Percentiles rank a stretch among this genome's conserved stretches.
Evolutionary conservation across 1,140 invertebrate species (phyloP).

Genomic region (Dolichoris vasculosae): DNA sequence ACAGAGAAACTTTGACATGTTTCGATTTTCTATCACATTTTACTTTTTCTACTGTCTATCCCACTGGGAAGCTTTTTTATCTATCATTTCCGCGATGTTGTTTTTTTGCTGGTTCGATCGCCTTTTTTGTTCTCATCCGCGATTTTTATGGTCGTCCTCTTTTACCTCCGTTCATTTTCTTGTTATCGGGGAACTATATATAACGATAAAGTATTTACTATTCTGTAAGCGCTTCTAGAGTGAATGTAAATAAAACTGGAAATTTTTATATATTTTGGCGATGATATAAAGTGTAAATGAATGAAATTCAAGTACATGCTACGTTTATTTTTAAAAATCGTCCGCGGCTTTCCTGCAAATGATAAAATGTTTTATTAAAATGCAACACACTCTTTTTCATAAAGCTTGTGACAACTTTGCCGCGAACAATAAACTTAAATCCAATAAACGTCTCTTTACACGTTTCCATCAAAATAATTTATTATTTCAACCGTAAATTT

Average conservation of each 20-base stretch:
- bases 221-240: background rate
- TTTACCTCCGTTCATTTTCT: conserved; percentile 27
- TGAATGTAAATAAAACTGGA: conserved; percentile 15
- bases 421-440: background rate
- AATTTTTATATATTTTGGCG: background rate
- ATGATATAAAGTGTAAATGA: background rate
- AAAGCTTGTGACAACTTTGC: background rate
- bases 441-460: conserved; percentile 6
- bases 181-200: background rate
- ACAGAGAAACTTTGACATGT: conserved; percentile 44
- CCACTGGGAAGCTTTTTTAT: conserved; percentile 37
- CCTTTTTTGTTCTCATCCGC: conserved; percentile 22
- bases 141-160: conserved; percentile 39
- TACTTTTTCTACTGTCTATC: conserved; percentile 41
- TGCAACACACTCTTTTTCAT: background rate
- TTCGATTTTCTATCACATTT: conserved; percentile 53
- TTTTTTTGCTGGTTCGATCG: conserved; percentile 11
- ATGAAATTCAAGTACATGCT: conserved; percentile 30
- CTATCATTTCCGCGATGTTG: conserved; percentile 37
- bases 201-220: conserved; percentile 29
- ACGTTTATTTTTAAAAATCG: background rate
- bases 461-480: background rate
- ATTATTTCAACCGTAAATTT: background rate
- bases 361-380: conserved; percentile 8
- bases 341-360: background rate